Conservation (phyloP, 1,140 invertebrate genomes). For the Camponotus vicinus region DNA sequence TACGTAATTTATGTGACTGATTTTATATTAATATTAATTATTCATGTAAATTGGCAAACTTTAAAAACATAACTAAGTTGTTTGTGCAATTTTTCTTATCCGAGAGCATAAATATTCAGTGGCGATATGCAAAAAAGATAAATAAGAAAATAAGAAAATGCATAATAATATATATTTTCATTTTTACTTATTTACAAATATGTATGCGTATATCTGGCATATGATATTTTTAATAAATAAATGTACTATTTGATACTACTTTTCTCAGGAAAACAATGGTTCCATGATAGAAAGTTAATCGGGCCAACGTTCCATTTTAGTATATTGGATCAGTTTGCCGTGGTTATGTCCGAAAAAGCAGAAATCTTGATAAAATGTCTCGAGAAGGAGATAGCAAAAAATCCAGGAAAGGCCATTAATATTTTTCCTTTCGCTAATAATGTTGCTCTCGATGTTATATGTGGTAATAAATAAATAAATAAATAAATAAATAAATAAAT, state of each 20-base stretch:
- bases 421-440: slow-evolving; percentile 89
- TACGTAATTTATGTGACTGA: background rate
- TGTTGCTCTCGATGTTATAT: slow-evolving; percentile 93
- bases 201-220: background rate
- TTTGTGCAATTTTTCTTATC: background rate
- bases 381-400: slow-evolving; percentile 78
- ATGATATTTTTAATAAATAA: background rate
- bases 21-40: background rate
- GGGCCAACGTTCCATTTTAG: slow-evolving; percentile 96
- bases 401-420: slow-evolving; percentile 86
- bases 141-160: background rate
- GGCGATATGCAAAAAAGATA: background rate
- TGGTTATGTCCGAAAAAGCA: slow-evolving; percentile 91
- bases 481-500: slow-evolving; percentile 74
- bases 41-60: background rate
- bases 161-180: background rate
- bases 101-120: background rate
- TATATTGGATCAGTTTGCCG: slow-evolving; percentile 92
- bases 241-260: background rate
- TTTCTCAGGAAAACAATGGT: slow-evolving; percentile 91
- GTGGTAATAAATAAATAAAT: slow-evolving; percentile 87
- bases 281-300: slow-evolving; percentile 91
- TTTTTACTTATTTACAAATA: background rate
- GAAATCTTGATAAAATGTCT: slow-evolving; percentile 87
- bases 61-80: background rate